Percentiles rank a stretch among this genome's conserved stretches.
These are phyloP conservation scores for Herminia tarsipennalis DNA, from an alignment of 2,888 invertebrate genomes.

Conservation along the genomic window DNA sequence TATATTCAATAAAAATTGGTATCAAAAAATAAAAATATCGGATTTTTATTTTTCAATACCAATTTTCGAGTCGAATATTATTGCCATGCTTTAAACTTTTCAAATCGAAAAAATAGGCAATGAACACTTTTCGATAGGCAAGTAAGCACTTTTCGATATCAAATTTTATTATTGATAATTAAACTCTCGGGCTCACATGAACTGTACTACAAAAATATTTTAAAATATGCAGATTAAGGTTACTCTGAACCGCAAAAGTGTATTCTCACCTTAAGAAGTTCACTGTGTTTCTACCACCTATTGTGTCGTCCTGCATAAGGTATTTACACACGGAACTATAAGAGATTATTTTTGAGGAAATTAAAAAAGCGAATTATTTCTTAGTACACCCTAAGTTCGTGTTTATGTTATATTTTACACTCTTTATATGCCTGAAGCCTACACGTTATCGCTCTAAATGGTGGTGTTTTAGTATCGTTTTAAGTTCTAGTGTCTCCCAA, in stretches of 20 bases:
- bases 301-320: conserved; percentile 7
- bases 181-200: no score
- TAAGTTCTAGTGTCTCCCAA: conserved; percentile 8
- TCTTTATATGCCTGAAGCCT: conserved; percentile 8
- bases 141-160: no score
- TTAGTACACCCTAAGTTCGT: conserved; percentile 4
- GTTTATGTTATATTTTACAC: conserved; percentile 12
- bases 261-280: conserved; percentile 14
- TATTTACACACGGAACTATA: not conserved
- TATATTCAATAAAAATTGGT: no score
- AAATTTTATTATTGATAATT: no score
- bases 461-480: conserved; percentile 11
- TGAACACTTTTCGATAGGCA: no score
- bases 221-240: no score
- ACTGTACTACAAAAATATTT: no score
- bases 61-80: no score
- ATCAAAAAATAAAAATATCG: no score
- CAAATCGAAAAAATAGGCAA: no score
- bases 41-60: no score
- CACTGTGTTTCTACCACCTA: conserved; percentile 16
- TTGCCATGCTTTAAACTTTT: no score
- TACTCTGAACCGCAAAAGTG: not conserved
- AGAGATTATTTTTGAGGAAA: conserved; percentile 2
- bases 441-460: conserved; percentile 3
- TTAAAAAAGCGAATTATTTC: conserved; percentile 9